phyloP scores from a whole-genome alignment of 2,113 vertebrate genomes.

The Galbula dea region DNA sequence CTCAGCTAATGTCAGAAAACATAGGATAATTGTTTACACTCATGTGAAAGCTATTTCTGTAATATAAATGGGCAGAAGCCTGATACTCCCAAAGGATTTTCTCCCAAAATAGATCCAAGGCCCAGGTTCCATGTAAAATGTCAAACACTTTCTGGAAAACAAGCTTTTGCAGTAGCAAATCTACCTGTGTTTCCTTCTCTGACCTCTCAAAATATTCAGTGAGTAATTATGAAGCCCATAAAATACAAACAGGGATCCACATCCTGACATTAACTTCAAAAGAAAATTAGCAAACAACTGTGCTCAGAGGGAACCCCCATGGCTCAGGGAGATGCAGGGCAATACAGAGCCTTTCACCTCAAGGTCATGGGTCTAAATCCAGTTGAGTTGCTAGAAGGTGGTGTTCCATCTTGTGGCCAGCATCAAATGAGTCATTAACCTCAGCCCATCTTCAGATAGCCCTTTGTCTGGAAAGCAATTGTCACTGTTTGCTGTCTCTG shows the following conservation, averaged over 20 bases:
- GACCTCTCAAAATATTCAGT: slow-evolving; percentile 52
- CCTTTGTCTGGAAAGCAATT: not conserved
- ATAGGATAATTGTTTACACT: too few relatives aligned
- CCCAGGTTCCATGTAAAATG: not conserved
- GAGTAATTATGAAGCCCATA: slow-evolving; percentile 42
- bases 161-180: slow-evolving; percentile 7
- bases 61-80: not conserved
- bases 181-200: slow-evolving; percentile 23
- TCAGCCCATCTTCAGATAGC: not conserved
- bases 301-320: not conserved
- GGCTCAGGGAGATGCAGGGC: not conserved
- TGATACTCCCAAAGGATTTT: not conserved
- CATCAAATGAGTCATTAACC: not conserved
- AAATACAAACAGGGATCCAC: slow-evolving; percentile 43
- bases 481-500: not conserved
- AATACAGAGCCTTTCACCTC: not conserved
- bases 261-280: slow-evolving; percentile 69
- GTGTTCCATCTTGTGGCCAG: not conserved
- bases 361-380: not conserved
- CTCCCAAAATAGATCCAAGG: not conserved
- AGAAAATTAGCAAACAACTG: slow-evolving; percentile 9
- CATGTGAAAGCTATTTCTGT: not conserved
- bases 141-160: not conserved
- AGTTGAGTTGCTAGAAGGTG: not conserved
- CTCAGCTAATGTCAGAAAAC: too few relatives aligned